Base-by-base conservation (phyloP, 2,797 vertebrate species). In the Enteromius paludinosus region DNA sequence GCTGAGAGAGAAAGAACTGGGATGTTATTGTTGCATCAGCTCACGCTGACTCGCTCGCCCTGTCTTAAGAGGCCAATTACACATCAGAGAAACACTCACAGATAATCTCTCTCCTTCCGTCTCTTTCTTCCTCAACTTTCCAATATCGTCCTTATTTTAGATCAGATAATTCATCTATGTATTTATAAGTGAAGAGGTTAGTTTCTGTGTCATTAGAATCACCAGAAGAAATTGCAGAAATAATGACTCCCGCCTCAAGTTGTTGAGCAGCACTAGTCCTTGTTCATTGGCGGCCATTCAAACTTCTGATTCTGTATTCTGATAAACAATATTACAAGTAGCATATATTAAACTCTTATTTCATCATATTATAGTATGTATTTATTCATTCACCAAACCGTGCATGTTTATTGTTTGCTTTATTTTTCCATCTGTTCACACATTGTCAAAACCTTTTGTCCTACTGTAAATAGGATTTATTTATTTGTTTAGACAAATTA, bases 21-120 rank as follows among this genome's bases (percentile, higher is more conserved):
- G 87, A 76, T 79, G 85, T 87, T 68, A 91, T 90, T 87, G 86
- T 91, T 89, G 91, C 90, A 89, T 92, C 91, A 81, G 56, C 43
- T 70, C 23, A 43, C 23, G 65, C 79, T 35, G 20, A 18, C 65
- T 56, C 61, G 9, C 49, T 43, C 71, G 41, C 69, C 4, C 38
- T 11, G 11, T 80, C 38, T 89, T 86, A 89, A 89, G 78, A 85
- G 88, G 79, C 90, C 89, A 92, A 91, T 92, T 86, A 87, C 65
- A 62, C 85, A 86, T 77, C 69, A 83, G 81, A 89, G 88, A 82
- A 72, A 84, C 77, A 64, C 62, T 74, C 38, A 43, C 25, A 47
- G 59, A 70, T 54, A 66, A 62, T 62, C 64, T 62, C 35, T 62
- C 18, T 17, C 56, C 20, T 33, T 49, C 28, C 5, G 35, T 35